These are phyloP conservation scores for Luperina testacea DNA, from an alignment of 2,888 invertebrate genomes.

Conservation along the genomic window DNA sequence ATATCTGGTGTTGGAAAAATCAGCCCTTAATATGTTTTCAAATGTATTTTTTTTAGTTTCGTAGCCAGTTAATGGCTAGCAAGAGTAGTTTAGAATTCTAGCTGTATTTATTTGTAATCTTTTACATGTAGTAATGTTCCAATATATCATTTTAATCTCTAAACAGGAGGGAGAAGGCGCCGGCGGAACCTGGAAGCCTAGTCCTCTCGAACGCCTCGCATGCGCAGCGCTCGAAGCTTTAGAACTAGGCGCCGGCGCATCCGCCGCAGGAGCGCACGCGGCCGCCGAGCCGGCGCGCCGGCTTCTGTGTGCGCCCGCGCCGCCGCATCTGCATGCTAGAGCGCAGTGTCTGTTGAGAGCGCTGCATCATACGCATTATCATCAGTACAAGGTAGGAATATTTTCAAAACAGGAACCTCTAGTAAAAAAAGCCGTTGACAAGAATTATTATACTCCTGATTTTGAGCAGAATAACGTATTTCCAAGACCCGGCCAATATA, in stretches of 20 bases:
- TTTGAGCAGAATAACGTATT: too few relatives aligned
- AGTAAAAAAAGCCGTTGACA: too few relatives aligned
- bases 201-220: slow-evolving; percentile 85
- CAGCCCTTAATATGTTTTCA: too few relatives aligned
- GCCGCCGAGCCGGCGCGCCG: slow-evolving; percentile 80
- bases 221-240: slow-evolving; percentile 86
- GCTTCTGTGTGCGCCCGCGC: slow-evolving; percentile 87
- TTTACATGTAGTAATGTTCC: background rate
- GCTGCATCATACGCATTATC: slow-evolving; percentile 92
- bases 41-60: background rate
- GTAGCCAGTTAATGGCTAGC: background rate
- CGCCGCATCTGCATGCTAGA: slow-evolving; percentile 82
- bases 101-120: background rate
- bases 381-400: slow-evolving; percentile 93
- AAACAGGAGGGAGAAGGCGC: slow-evolving; percentile 80
- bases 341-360: slow-evolving; percentile 96
- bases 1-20: too few relatives aligned
- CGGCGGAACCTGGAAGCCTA: slow-evolving; percentile 82
- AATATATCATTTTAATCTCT: background rate
- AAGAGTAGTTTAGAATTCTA: background rate
- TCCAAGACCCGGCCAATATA: too few relatives aligned
- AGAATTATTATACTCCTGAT: too few relatives aligned
- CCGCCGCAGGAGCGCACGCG: slow-evolving; percentile 70
- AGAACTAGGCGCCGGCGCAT: slow-evolving; percentile 81
- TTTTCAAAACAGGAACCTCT: too few relatives aligned